Percentiles rank a stretch among this genome's conserved stretches.
Evolutionary conservation across 2,888 invertebrate genomes (phyloP).

Genomic region (Empis livida): DNA sequence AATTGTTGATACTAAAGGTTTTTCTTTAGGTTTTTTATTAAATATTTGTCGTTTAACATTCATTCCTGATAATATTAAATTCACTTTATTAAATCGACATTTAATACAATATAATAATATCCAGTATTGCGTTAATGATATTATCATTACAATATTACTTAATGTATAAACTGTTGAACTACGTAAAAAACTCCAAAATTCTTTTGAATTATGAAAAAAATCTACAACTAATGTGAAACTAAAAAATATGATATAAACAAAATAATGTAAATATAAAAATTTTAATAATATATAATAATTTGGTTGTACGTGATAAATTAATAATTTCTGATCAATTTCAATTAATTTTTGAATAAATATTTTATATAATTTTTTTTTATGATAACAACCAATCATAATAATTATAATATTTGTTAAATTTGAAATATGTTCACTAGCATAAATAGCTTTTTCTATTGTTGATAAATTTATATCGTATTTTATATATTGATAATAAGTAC

Average conservation of each 20-base stretch:
- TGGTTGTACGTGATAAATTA: conserved; percentile 1
- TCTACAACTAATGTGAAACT: conserved; percentile 1
- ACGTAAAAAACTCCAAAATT: neutral
- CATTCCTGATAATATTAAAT: neutral
- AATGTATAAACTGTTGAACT: conserved; percentile 5
- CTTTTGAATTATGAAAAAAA: conserved; percentile 4
- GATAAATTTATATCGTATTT: conserved; percentile 5
- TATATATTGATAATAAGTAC: conserved; percentile 5
- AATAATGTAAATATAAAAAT: neutral
- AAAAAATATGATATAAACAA: neutral
- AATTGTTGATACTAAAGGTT: neutral
- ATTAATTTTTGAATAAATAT: conserved; percentile 4
- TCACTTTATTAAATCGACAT: conserved; percentile 2
- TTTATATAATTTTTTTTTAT: conserved; percentile 2
- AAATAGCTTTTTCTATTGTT: conserved; percentile 4
- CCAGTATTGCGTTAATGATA: conserved; percentile 5
- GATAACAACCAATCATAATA: conserved; percentile 4
- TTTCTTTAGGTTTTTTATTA: neutral
- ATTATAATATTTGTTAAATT: conserved; percentile 2
- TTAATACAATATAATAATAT: conserved; percentile 2
- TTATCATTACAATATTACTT: conserved; percentile 3
- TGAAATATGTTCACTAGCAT: conserved; percentile 7
- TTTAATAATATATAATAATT: neutral
- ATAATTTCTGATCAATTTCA: conserved; percentile 6
- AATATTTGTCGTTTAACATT: neutral